These are phyloP conservation scores for Bos javanicus DNA, from an alignment of 2,113 vertebrate genomes.

Conservation along the genomic window DNA sequence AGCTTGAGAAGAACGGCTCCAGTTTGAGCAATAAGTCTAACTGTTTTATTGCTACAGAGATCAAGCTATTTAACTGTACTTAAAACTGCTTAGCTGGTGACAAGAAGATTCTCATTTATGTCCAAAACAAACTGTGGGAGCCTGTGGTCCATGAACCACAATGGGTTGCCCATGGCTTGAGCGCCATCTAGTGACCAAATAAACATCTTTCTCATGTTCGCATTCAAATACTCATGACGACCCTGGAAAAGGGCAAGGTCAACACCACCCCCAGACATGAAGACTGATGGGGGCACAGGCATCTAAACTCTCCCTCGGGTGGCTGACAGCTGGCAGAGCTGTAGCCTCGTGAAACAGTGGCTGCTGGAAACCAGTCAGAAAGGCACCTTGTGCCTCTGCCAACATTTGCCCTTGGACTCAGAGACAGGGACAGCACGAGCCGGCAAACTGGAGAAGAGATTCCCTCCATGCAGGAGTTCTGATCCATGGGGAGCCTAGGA, in stretches of 20 bases:
- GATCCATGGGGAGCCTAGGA: neutral
- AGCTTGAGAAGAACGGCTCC: neutral
- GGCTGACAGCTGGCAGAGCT: neutral
- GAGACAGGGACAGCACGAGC: neutral
- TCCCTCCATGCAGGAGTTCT: neutral
- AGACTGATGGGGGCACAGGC: neutral
- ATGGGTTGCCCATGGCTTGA: neutral
- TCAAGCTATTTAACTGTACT: neutral
- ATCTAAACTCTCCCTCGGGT: neutral
- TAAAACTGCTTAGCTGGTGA: neutral
- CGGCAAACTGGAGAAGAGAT: neutral
- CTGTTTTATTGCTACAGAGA: neutral
- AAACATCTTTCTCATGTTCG: neutral
- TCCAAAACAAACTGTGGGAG: neutral
- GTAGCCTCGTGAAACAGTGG: neutral
- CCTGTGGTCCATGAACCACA: neutral
- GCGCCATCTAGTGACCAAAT: slow-evolving; percentile 59
- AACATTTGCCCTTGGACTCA: neutral
- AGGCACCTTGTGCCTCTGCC: neutral
- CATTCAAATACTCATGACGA: fast-evolving
- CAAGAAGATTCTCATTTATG: neutral
- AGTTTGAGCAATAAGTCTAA: neutral
- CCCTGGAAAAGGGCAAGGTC: neutral
- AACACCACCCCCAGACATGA: neutral
- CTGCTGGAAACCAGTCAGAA: neutral